phyloP scores from a whole-genome alignment of 2,797 vertebrate genomes.

The Labeo calbasu region DNA sequence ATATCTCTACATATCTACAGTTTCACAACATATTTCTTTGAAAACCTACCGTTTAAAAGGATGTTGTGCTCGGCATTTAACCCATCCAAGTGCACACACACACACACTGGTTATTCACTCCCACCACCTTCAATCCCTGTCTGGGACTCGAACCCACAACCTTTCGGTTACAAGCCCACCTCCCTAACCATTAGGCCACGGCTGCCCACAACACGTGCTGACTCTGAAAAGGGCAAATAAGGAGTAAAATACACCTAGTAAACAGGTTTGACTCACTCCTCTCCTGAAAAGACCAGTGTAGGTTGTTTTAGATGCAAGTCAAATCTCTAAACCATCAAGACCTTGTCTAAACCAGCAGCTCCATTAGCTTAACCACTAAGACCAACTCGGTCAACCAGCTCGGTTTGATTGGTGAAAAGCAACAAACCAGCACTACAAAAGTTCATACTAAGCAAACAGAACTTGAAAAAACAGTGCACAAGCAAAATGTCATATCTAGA shows the following conservation, averaged over 20 bases:
- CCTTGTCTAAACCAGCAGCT: background rate
- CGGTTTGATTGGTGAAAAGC: background rate
- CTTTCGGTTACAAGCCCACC: no score
- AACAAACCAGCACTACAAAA: background rate
- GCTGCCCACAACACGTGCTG: background rate
- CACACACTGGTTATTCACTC: no score
- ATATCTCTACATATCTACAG: slow-evolving; percentile 12
- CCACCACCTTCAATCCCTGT: no score
- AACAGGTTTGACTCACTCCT: background rate
- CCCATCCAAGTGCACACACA: no score
- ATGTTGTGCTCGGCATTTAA: no score
- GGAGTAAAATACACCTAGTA: no score
- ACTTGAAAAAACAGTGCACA: no score
- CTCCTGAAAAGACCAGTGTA: background rate
- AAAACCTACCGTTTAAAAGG: background rate
- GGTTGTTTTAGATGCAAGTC: background rate
- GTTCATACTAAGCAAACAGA: background rate
- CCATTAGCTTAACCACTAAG: background rate
- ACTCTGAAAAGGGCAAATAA: background rate
- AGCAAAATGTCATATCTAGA: background rate
- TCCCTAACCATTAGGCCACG: no score
- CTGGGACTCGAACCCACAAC: no score
- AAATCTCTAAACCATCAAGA: background rate
- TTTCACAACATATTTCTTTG: slow-evolving; percentile 17
- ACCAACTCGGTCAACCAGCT: background rate